phyloP scores from a whole-genome alignment of 53 echinoderm and acorn worm genomes.

The Astropecten irregularis region DNA sequence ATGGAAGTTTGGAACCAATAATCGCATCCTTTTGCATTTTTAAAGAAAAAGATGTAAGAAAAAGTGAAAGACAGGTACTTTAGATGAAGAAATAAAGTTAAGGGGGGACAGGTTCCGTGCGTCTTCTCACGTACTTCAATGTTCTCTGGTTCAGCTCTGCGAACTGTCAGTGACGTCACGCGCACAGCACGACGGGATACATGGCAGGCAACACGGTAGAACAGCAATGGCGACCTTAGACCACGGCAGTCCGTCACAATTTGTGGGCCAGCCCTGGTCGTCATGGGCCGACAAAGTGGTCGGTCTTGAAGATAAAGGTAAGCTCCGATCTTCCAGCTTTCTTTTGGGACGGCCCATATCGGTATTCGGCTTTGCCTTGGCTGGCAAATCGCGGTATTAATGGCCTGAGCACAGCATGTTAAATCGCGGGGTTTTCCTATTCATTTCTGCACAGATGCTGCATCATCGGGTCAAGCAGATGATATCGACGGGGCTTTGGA shows the following conservation, averaged over 20 bases:
- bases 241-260: slow-evolving; percentile 96
- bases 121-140: too few relatives aligned
- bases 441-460: slow-evolving; percentile 58
- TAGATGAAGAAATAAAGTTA: too few relatives aligned
- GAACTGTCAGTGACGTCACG: slow-evolving; percentile 90
- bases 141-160: too few relatives aligned
- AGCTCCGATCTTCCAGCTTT: slow-evolving; percentile 69
- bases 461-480: slow-evolving; percentile 39
- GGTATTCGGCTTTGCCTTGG: slow-evolving; percentile 25
- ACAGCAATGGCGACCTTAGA: slow-evolving; percentile 99
- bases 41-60: too few relatives aligned
- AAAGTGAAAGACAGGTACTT: too few relatives aligned
- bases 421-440: slow-evolving; percentile 75
- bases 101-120: too few relatives aligned
- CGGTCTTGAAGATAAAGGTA: slow-evolving; percentile 76
- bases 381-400: slow-evolving; percentile 31
- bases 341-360: slow-evolving; percentile 11
- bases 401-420: slow-evolving; percentile 67
- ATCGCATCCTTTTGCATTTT: too few relatives aligned
- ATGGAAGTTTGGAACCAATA: too few relatives aligned
- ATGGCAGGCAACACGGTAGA: slow-evolving; percentile 91
- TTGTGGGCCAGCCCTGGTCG: slow-evolving; percentile 99
- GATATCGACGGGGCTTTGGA: slow-evolving; percentile 58
- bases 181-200: slow-evolving; percentile 96
- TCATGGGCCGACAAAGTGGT: slow-evolving; percentile 88